Evolutionary conservation across 1,140 invertebrate genomes (phyloP).

Genomic region (Scaptomyza graminum): DNA sequence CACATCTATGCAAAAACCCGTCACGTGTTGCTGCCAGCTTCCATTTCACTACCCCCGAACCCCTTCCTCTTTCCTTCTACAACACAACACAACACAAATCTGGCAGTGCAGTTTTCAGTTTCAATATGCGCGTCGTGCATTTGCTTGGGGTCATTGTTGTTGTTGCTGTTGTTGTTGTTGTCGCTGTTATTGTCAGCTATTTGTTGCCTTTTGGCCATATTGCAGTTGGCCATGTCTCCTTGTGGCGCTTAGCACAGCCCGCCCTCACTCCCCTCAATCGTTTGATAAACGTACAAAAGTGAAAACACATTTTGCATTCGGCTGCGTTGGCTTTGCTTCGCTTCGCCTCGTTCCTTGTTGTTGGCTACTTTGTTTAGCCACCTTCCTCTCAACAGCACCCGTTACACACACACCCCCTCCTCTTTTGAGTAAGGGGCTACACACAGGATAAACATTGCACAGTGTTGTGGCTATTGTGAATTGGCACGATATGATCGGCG

Average conservation of each 20-base stretch:
- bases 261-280: conserved; percentile 26
- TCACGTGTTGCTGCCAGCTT: conserved; percentile 40
- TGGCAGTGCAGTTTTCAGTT: conserved; percentile 70
- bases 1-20: conserved; percentile 46
- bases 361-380: conserved; percentile 30
- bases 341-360: not conserved
- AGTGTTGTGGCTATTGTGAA: conserved; percentile 27
- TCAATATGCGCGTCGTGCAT: conserved; percentile 80
- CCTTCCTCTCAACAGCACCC: not conserved
- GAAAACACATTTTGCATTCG: conserved; percentile 72
- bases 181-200: conserved; percentile 72
- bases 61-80: not conserved
- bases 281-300: conserved; percentile 76
- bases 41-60: not conserved
- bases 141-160: conserved; percentile 54
- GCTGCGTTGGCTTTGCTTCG: conserved; percentile 4
- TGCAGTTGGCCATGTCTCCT: conserved; percentile 62
- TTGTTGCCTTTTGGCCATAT: conserved; percentile 74
- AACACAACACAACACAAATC: conserved; percentile 29
- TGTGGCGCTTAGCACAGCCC: conserved; percentile 54
- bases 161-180: conserved; percentile 37
- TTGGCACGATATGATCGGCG: conserved; percentile 49
- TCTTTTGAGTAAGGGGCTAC: too few relatives aligned
- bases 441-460: conserved; percentile 1
- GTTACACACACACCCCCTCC: too few relatives aligned